Percentiles rank a stretch among this genome's conserved stretches.
Conservation (phyloP, 2,113 vertebrate species). For the Pristiophorus japonicus region DNA sequence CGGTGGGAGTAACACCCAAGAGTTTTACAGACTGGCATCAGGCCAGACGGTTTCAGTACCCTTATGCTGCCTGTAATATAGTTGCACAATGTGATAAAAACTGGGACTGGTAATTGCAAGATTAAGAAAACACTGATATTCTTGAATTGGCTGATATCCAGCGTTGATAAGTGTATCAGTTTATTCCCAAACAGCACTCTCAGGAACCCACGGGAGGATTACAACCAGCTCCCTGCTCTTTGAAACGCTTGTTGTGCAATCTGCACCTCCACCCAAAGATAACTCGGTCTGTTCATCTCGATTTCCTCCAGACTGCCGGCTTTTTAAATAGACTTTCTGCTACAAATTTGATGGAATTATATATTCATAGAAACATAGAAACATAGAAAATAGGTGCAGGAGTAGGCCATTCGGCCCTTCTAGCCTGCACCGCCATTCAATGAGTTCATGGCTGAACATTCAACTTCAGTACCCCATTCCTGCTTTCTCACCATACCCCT, state of each 20-base stretch:
- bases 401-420: too few relatives aligned
- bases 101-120: constrained; percentile 30
- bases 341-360: not conserved
- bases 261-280: not conserved
- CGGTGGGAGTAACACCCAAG: not conserved
- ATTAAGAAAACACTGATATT: constrained; percentile 37
- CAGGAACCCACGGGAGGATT: not conserved
- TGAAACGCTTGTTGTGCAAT: not conserved
- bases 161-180: constrained; percentile 14
- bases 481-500: too few relatives aligned
- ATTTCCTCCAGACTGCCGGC: not conserved
- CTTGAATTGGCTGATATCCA: constrained; percentile 32
- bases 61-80: not conserved
- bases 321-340: not conserved
- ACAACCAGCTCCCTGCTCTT: not conserved
- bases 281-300: not conserved
- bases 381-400: too few relatives aligned
- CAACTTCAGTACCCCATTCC: too few relatives aligned
- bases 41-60: constrained; percentile 18
- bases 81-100: constrained; percentile 36
- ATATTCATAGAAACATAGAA: too few relatives aligned
- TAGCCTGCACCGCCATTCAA: too few relatives aligned
- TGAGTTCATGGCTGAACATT: too few relatives aligned
- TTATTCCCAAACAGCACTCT: constrained; percentile 8
- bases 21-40: not conserved